These are phyloP conservation scores for Nanorana parkeri DNA, from an alignment of 2,113 vertebrate species.

Conservation along the genomic window DNA sequence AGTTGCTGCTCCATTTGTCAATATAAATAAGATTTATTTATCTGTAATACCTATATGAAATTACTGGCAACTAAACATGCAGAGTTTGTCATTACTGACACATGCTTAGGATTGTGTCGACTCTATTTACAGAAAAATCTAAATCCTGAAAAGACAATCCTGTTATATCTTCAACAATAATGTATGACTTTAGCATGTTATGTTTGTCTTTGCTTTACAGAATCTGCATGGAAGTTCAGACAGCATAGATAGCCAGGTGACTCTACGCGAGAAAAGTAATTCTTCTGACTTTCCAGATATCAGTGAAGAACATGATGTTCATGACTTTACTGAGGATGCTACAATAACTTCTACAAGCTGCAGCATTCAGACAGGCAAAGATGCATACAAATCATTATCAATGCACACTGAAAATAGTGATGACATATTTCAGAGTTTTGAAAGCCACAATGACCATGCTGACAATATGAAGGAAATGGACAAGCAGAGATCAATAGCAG, in stretches of 20 bases:
- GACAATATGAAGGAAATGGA: neutral
- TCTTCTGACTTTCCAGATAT: neutral
- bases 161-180: neutral
- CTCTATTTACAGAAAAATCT: too few species aligned
- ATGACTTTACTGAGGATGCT: neutral
- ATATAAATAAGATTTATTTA: too few species aligned
- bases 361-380: constrained; percentile 1
- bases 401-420: constrained; percentile 48
- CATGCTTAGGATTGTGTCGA: too few species aligned
- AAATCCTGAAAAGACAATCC: too few species aligned
- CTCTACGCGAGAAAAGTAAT: constrained; percentile 20
- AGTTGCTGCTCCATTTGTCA: too few species aligned
- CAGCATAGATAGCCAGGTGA: constrained; percentile 49
- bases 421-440: constrained; percentile 7
- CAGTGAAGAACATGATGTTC: neutral
- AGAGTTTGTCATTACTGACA: too few species aligned
- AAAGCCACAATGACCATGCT: neutral
- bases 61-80: too few species aligned
- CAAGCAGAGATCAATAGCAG: neutral
- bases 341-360: constrained; percentile 4
- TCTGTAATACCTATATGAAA: too few species aligned
- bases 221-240: constrained; percentile 46
- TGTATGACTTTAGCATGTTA: neutral
- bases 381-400: constrained; percentile 44
- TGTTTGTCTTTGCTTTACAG: constrained; percentile 52